Evolutionary conservation across 2,797 vertebrate genomes (phyloP), one percentile per base, ranked within the genome.

Genomic region (Cyprinella venusta): DNA sequence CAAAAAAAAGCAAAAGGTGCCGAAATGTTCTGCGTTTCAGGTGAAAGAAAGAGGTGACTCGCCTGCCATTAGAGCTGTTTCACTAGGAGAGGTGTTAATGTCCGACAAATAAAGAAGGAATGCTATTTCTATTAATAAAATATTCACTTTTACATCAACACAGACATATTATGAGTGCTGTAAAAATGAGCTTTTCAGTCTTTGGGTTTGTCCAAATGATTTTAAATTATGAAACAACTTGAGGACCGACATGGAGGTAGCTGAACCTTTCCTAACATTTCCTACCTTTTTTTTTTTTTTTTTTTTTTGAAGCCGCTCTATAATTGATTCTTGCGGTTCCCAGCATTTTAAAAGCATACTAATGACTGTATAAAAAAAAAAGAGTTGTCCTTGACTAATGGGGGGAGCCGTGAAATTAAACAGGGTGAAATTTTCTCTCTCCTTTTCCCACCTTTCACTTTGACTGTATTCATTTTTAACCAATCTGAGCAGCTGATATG

Each of bases 1-100:
- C 85, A 88, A 90, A 92, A 88, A 88, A 90, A 92, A 88, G 88
- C 89, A 89, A 78, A 88, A 92, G 90, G 90, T 90, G 89, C 90
- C 86, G 86, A 89, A 91, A 88, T 71, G 76, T 89, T 88, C 88
- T 86, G 84, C 83, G 88, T 86, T 89, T 84, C 9, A 65, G 45
- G 30, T 6, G 40, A 5, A 50, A 50, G 26, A 86, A 90, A 89
- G 85, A 88, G 89, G 86, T 82, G 87, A 91, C 81, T 86, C 48
- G 70, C 48, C 9, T 77, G 24, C 38, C 40, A 19, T 77, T 48
- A 64, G 59, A 30, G 40, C 24, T 5, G 59, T 42, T 77, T 48
- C 59, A 48, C 15, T 1, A 18, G 52, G 36, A 72, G 21, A n/a
- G 8, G 50, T 12, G 0, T 15, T 18, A 70, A 45, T 16, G 52